A percentile compares a stretch with the other conserved stretches of the same genome.
phyloP scores from a whole-genome alignment of 2,888 invertebrate genomes.

The Xanthorhoe spadicearia region DNA sequence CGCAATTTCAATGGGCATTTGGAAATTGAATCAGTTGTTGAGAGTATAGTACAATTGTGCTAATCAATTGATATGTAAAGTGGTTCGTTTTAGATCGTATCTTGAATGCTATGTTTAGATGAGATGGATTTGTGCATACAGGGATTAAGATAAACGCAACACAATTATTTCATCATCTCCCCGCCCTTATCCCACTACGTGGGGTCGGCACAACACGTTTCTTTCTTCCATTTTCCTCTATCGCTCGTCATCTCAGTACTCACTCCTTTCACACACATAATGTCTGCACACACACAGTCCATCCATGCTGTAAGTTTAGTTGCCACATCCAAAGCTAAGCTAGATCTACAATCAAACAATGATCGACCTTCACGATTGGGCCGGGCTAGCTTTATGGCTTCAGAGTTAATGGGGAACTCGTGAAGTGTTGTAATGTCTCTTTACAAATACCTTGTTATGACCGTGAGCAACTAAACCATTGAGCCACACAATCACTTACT shows the following conservation, averaged over 20 bases:
- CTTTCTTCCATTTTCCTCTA: too few relatives aligned
- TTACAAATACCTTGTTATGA: slow-evolving; percentile 1
- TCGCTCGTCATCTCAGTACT: too few relatives aligned
- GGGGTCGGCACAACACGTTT: too few relatives aligned
- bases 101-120: slow-evolving; percentile 29
- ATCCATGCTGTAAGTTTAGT: background rate
- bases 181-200: too few relatives aligned
- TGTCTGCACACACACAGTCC: too few relatives aligned
- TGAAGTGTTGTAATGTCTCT: slow-evolving; percentile 51
- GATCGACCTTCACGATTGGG: slow-evolving; percentile 37
- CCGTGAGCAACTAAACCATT: slow-evolving; percentile 1
- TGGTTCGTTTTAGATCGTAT: slow-evolving; percentile 19
- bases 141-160: too few relatives aligned
- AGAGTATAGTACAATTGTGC: slow-evolving; percentile 40
- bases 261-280: too few relatives aligned
- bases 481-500: background rate
- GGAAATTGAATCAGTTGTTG: background rate
- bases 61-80: slow-evolving; percentile 39
- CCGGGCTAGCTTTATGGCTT: slow-evolving; percentile 34
- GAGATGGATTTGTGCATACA: slow-evolving; percentile 10
- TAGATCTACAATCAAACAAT: slow-evolving; percentile 35
- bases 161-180: too few relatives aligned
- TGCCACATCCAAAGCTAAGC: slow-evolving; percentile 11
- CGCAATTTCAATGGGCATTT: background rate
- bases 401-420: slow-evolving; percentile 54